Evolutionary conservation across 1,140 invertebrate genomes (phyloP), one percentile per base, ranked within the genome.

Genomic region (Sycophaga agraensis): DNA sequence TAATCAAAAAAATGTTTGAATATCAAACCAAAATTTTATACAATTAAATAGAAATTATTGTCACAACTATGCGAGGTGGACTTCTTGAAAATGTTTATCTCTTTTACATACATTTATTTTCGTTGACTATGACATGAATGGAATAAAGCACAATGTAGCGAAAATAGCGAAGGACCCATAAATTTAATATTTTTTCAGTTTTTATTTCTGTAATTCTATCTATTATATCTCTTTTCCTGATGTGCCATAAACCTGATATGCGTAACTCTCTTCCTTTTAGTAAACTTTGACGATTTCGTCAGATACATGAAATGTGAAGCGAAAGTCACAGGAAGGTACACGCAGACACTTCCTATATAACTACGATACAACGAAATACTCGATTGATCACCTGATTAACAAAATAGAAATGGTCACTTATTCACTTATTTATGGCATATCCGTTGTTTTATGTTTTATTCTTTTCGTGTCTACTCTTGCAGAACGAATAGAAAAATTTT

Each of bases 221-320:
- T 59, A 37, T 34, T 42, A 19, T 61, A 7, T 39, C 14, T 37
- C 19, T 31, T 55, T 50, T 57, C 31, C 22, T 40, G 46, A 64
- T 67, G 68, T 70, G 69, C 69, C 69, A 70, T 70, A n/a, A n/a
- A n/a, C n/a, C n/a, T n/a, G n/a, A n/a, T n/a, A 68, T 63, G 46
- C 50, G 43, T 48, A 48, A 48, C 35, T 58, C 37, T 45, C 28
- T 35, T 50, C 57, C 24, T 53, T 34, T 34, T 46, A 26, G 40
- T 4, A 31, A 48, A 21, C 24, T 21, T 21, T 31, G 37, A 42
- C 14, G 9, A 22, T 9, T 16, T 9, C 35, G 21, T 58, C 22
- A 11, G 49, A 12, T 26, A 40, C 31, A 6, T 19, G 9, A 48
- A 39, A 39, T 58, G n/a, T 24, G 17, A 49, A 49, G 16, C 9